Evolutionary conservation across 2,797 vertebrate species (phyloP), one percentile per base, ranked within the genome.

Genomic region (Karalla daura): DNA sequence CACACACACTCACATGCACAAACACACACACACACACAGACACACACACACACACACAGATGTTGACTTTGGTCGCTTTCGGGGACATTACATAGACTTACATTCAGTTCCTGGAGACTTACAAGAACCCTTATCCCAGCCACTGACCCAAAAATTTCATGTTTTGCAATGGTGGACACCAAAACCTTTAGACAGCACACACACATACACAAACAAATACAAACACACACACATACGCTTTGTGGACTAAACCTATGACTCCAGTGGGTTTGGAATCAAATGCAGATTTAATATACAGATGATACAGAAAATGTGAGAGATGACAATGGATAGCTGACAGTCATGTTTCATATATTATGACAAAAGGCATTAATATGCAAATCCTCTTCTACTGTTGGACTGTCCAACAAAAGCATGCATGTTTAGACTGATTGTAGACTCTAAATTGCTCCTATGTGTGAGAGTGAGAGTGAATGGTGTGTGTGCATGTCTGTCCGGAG

Each of bases 211-310:
- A 14, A 45, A 21, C 58, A 63, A 41, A 69, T 30, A 64, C 47
- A 63, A 25, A 51, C 65, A 58, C 50, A 43, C 35, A 39, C 44
- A 50, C 51, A 47, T 21, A 35, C 27, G 28, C 41, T 43, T 17
- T 18, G 23, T 46, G 62, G 56, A 54, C 54, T 4, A 44, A 52
- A 18, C 12, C 20, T 33, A 13, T 43, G 18, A 40, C n/a, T 14
- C 17, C 5, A 33, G 1, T 49, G 37, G 35, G 37, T 54, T 20
- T 46, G 13, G 24, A 39, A 65, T 78, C 62, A 81, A 66, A 81
- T 43, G 30, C 13, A 44, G 20, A 49, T 36, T 70, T 24, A n/a
- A n/a, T n/a, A n/a, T n/a, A n/a, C n/a, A 17, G 47, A 74, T 44
- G 46, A 37, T 54, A 13, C 33, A 56, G 55, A 45, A 43, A 64